Evolutionary conservation across 2,113 vertebrate species (phyloP).

Genomic region (Edolisoma coerulescens): DNA sequence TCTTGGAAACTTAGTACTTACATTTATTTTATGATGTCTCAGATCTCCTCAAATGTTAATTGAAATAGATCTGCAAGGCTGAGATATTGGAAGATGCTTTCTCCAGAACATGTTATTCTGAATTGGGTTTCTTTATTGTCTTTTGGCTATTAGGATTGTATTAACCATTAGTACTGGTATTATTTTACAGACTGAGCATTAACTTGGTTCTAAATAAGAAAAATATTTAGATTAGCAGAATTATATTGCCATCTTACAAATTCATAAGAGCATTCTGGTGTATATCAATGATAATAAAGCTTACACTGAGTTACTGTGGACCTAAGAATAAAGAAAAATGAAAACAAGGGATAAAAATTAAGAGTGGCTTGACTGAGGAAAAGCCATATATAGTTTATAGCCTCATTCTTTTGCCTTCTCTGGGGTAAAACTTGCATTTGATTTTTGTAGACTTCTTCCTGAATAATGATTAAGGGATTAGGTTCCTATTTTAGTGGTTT

Average conservation of each 20-base stretch:
- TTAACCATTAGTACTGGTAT: not conserved
- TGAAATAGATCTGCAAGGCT: slow-evolving; percentile 5
- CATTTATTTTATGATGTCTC: slow-evolving; percentile 5
- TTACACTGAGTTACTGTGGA: not conserved
- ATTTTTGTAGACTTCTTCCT: not conserved
- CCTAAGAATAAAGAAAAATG: not conserved
- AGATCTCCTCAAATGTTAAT: slow-evolving; percentile 32
- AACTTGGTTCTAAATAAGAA: not conserved
- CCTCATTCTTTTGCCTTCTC: not conserved
- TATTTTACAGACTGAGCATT: not conserved
- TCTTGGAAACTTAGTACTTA: slow-evolving; percentile 33
- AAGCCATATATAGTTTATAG: not conserved
- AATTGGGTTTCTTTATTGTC: not conserved
- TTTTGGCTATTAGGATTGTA: not conserved
- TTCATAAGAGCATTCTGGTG: not conserved
- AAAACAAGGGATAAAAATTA: not conserved
- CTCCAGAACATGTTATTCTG: not conserved
- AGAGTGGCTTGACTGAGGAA: not conserved
- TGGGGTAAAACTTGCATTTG: not conserved
- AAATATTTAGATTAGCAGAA: not conserved
- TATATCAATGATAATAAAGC: not conserved
- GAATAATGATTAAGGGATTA: not conserved
- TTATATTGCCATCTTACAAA: not conserved
- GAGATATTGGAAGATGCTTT: not conserved
- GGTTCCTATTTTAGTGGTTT: not conserved